Base-by-base conservation (phyloP, 2,888 invertebrate species). In the Leuctra nigra region DNA sequence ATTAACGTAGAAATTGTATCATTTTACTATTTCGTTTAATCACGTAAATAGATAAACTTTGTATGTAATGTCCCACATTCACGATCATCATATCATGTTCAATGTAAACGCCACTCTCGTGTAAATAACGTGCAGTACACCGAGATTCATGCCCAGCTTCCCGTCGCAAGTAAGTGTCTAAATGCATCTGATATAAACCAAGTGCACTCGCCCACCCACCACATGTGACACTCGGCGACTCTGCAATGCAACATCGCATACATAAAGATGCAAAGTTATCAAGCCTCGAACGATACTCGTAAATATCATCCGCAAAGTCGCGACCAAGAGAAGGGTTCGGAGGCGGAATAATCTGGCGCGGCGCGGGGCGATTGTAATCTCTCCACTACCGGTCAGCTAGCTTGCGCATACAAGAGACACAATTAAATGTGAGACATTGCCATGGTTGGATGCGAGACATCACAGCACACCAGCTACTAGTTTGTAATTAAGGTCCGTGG, bases 271-370 rank as follows among this genome's bases (percentile, higher is more conserved):
- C 47, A 47, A 50, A 50, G 48, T 29, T 24, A 47, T 25, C 25
- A 11, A 9, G 50, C 50, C 44, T 44, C 44, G 47, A 44, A 54
- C 54, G 59, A 36, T 20, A 56, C 50, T 54, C 59, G 59, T 59
- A 59, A 59, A 59, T 59, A 59, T 54, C 56, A 52, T n/a, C n/a
- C n/a, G n/a, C n/a, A n/a, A n/a, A n/a, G n/a, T n/a, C n/a, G n/a
- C n/a, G n/a, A n/a, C n/a, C n/a, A n/a, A n/a, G n/a, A n/a, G n/a
- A n/a, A n/a, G 50, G 54, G 23, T 22, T 35, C 35, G 20, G 35
- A 56, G 59, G 59, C 54, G 59, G 59, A 59, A 59, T 59, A 59
- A 59, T 59, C 56, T 56, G n/a, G n/a, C n/a, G n/a, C n/a, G n/a
- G n/a, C n/a, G 35, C 50, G 23, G 14, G 50, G 50, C 35, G 50